Percentiles rank a stretch among this genome's conserved stretches.
Evolutionary conservation across 2,888 invertebrate species (phyloP).

Genomic region (Artemia sinica): DNA sequence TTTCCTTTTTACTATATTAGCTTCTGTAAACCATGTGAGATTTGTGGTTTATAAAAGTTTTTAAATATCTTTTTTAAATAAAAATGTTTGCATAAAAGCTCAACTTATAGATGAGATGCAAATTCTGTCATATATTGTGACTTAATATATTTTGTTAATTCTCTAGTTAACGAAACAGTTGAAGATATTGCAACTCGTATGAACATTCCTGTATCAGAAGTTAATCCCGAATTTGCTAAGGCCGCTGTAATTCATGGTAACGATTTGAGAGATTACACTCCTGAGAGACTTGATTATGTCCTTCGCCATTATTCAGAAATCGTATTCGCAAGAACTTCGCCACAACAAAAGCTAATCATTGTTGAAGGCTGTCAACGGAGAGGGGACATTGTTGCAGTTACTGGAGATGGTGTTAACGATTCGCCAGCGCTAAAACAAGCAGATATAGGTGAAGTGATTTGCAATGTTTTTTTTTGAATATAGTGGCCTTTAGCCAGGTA

Average conservation of each 20-base stretch:
- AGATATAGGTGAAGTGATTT: conserved; percentile 34
- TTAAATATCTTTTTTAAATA: no score
- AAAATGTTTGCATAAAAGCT: no score
- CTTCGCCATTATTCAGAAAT: conserved; percentile 34
- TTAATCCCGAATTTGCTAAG: conserved; percentile 35
- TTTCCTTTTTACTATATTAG: no score
- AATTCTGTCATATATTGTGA: background rate
- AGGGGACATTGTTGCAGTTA: conserved; percentile 42
- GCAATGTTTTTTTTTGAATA: conserved; percentile 21
- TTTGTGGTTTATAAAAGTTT: no score
- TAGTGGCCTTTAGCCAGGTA: no score
- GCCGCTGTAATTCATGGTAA: conserved; percentile 39
- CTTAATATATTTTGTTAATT: background rate
- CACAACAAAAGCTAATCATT: conserved; percentile 38
- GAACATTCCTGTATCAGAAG: conserved; percentile 37
- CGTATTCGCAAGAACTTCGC: conserved; percentile 37
- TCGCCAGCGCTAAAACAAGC: conserved; percentile 43
- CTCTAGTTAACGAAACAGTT: conserved; percentile 37
- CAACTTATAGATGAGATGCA: no score
- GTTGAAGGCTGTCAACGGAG: conserved; percentile 42
- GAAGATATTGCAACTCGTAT: conserved; percentile 50
- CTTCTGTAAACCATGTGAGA: no score
- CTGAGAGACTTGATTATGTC: conserved; percentile 29
- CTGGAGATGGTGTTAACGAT: conserved; percentile 43
- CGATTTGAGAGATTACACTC: conserved; percentile 31